Percentiles rank a stretch among this genome's conserved stretches.
Evolutionary conservation across 2,797 vertebrate genomes (phyloP).

Genomic region (Carduelis carduelis): DNA sequence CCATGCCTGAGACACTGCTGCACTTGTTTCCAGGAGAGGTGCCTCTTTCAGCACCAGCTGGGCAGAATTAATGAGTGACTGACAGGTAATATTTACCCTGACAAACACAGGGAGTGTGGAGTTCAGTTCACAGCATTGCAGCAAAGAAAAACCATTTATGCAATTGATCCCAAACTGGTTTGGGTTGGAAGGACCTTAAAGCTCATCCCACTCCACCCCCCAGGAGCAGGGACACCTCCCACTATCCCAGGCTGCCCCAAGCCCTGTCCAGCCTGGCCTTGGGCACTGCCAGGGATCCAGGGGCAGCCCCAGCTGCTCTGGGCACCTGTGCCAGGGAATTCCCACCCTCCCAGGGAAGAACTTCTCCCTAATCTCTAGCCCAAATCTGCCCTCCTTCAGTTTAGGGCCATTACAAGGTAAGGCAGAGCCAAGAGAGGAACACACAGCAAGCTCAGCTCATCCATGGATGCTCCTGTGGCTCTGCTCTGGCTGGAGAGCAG

Average conservation of each 20-base stretch:
- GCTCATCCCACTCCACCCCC: accelerated
- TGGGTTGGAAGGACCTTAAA: not conserved
- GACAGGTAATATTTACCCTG: not conserved
- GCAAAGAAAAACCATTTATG: not conserved
- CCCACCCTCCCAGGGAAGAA: accelerated
- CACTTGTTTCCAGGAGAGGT: not conserved
- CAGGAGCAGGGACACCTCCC: not conserved
- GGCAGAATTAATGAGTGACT: not conserved
- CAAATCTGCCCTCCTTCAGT: not conserved
- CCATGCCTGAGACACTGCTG: not conserved
- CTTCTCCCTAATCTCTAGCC: not conserved
- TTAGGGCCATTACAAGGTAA: not conserved
- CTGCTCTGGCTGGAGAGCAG: not conserved
- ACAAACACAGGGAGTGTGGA: not conserved
- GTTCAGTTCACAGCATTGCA: not conserved
- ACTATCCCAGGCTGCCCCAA: accelerated
- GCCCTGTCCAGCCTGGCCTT: not conserved
- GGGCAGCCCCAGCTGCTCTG: not conserved
- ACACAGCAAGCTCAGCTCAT: not conserved
- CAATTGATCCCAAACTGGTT: not conserved
- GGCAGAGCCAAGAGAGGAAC: not conserved
- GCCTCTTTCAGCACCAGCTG: not conserved
- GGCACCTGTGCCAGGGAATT: not conserved
- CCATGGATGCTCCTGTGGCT: not conserved
- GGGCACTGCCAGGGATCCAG: not conserved